Percentiles rank a stretch among this genome's conserved stretches.
Evolutionary conservation across 2,113 vertebrate genomes (phyloP).

Genomic region (Dromas ardeola): DNA sequence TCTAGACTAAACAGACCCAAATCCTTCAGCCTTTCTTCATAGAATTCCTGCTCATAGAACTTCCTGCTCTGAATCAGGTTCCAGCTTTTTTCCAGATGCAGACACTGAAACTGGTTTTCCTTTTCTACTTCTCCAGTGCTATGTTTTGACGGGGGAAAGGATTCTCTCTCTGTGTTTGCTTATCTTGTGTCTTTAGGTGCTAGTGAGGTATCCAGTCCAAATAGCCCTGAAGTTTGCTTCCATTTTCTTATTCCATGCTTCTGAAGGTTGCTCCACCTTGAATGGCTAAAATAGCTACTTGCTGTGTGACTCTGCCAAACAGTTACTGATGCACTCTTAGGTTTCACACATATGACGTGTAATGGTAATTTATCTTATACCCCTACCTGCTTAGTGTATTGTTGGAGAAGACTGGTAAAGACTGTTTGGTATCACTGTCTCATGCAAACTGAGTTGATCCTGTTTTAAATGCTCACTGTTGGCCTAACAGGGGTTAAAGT

Average conservation of each 20-base stretch:
- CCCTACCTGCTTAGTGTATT: neutral
- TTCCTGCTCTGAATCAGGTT: neutral
- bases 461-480: neutral
- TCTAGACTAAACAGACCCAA: too few relatives aligned
- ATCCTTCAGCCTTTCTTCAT: too few relatives aligned
- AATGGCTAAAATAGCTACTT: neutral
- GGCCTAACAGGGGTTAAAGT: neutral
- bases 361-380: neutral
- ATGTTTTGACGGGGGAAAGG: neutral
- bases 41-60: neutral
- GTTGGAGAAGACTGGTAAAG: neutral
- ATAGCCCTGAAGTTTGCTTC: neutral
- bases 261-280: neutral
- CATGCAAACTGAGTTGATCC: neutral
- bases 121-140: neutral
- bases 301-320: neutral
- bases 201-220: neutral
- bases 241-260: neutral
- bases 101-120: neutral
- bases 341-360: fast-evolving
- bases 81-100: neutral
- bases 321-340: neutral
- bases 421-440: neutral
- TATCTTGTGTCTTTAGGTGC: neutral
- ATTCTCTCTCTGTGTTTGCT: neutral